These are phyloP conservation scores for Onychomys leucogaster DNA, from an alignment of 2,797 vertebrate genomes.

Conservation along the genomic window DNA sequence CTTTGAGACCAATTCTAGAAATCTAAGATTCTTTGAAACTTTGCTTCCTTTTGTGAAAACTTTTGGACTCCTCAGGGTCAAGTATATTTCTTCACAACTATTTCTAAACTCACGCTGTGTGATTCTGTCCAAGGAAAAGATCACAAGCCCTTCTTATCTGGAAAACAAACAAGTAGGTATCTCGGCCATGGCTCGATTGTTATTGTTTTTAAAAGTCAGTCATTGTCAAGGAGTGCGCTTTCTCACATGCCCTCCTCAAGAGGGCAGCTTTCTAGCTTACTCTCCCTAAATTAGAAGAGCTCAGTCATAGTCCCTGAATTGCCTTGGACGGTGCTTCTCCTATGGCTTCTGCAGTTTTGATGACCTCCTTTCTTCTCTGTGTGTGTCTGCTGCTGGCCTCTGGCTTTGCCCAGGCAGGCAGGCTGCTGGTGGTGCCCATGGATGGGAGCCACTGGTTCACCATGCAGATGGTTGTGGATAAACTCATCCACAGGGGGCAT, in stretches of 20 bases:
- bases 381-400: conserved; percentile 66
- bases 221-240: neutral
- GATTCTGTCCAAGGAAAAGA: neutral
- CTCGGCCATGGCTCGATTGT: neutral
- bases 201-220: neutral
- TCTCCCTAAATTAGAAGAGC: conserved; percentile 87
- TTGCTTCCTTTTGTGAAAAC: neutral
- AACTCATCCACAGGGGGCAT: conserved; percentile 89
- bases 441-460: conserved; percentile 92
- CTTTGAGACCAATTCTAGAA: neutral
- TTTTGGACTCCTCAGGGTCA: neutral
- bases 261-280: conserved; percentile 63
- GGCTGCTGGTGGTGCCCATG: conserved; percentile 92
- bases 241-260: neutral
- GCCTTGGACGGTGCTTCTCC: neutral
- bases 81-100: neutral
- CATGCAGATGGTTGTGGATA: conserved; percentile 85
- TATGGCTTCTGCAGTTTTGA: neutral
- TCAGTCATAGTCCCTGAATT: neutral
- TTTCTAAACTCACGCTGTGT: neutral
- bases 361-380: neutral
- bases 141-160: neutral
- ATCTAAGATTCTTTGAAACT: neutral
- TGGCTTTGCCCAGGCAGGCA: conserved; percentile 72
- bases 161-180: neutral